phyloP scores from a whole-genome alignment of 2,113 vertebrate species.

The Aepyceros melampus region DNA sequence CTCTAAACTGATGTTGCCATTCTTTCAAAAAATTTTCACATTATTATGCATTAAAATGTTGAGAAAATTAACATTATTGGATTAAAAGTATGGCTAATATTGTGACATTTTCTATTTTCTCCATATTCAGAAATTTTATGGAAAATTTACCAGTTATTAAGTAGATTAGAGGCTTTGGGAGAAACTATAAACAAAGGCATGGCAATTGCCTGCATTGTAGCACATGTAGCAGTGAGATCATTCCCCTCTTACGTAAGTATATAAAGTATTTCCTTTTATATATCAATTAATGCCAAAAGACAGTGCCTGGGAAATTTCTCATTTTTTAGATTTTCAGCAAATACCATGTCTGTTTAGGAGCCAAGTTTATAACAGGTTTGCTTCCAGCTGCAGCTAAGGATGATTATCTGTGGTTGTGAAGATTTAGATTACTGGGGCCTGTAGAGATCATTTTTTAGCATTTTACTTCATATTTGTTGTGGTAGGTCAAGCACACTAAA shows the following conservation, averaged over 20 bases:
- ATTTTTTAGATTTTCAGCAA: background rate
- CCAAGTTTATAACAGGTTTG: background rate
- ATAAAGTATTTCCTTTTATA: background rate
- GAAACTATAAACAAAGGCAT: background rate
- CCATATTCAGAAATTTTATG: background rate
- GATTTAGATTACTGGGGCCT: background rate
- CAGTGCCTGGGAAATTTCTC: background rate
- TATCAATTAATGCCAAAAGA: background rate
- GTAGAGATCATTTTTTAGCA: background rate
- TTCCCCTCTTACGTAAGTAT: background rate
- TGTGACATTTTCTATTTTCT: background rate
- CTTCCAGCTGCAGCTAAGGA: background rate
- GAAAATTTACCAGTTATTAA: background rate
- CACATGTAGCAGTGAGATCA: background rate
- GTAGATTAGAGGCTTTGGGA: background rate
- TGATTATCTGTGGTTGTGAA: background rate
- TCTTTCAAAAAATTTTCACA: background rate
- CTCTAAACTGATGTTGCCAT: conserved; percentile 88
- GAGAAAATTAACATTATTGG: background rate
- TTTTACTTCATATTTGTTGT: conserved; percentile 22
- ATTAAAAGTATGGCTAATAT: background rate
- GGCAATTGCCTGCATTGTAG: background rate
- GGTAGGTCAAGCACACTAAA: background rate
- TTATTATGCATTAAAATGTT: conserved; percentile 1
- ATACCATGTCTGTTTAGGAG: background rate